Conservation (phyloP, 2,888 invertebrate species). For the Xanthorhoe designata region DNA sequence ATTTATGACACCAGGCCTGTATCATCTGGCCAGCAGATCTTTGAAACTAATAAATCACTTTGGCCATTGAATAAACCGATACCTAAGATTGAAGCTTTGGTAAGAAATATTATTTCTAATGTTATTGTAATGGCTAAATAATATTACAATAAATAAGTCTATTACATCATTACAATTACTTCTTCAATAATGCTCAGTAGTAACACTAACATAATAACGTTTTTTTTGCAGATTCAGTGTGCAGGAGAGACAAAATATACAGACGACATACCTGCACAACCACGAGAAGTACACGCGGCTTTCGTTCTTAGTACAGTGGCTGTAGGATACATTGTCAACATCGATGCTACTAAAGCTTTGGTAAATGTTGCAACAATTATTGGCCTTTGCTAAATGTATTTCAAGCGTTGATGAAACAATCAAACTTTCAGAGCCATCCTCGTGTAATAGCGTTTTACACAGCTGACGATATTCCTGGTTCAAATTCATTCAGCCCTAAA, state of each 20-base stretch:
- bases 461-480: slow-evolving; percentile 88
- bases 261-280: slow-evolving; percentile 86
- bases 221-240: slow-evolving; percentile 76
- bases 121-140: too few species aligned
- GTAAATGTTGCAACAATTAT: slow-evolving; percentile 63
- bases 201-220: too few species aligned
- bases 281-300: slow-evolving; percentile 88
- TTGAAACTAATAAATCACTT: slow-evolving; percentile 84
- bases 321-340: slow-evolving; percentile 82
- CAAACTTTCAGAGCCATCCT: slow-evolving; percentile 61
- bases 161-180: too few species aligned
- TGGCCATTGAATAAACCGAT: slow-evolving; percentile 90
- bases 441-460: slow-evolving; percentile 87
- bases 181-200: too few species aligned
- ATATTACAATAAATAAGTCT: too few species aligned
- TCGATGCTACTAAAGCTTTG: slow-evolving; percentile 87
- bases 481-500: slow-evolving; percentile 78
- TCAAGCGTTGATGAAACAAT: neutral
- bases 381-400: too few species aligned
- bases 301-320: slow-evolving; percentile 84
- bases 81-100: slow-evolving; percentile 86
- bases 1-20: slow-evolving; percentile 45
- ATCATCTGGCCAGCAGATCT: slow-evolving; percentile 87
- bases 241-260: slow-evolving; percentile 89
- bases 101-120: slow-evolving; percentile 36